phyloP scores from a whole-genome alignment of 1,140 invertebrate species.

The Euura saliciscinereae region DNA sequence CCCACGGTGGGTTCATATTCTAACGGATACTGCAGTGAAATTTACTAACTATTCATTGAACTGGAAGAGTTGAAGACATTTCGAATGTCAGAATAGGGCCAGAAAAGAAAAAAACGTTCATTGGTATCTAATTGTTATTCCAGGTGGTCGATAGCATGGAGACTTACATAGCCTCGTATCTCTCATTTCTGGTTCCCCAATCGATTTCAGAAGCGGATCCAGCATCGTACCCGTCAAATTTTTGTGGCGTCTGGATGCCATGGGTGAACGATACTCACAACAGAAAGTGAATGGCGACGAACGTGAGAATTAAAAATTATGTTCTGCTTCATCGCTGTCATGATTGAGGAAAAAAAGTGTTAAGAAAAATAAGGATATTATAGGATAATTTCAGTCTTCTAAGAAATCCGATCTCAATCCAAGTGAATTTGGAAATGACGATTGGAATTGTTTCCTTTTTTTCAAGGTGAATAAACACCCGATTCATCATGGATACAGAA shows the following conservation, averaged over 20 bases:
- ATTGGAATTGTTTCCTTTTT: too few species aligned
- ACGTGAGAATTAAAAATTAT: too few species aligned
- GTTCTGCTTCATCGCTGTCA: too few species aligned
- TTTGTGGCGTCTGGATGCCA: constrained; percentile 39
- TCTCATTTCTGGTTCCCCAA: constrained; percentile 31
- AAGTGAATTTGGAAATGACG: too few species aligned
- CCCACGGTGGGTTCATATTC: not conserved
- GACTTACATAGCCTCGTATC: constrained; percentile 28
- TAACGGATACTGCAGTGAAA: not conserved
- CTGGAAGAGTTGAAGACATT: not conserved
- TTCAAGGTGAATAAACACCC: too few species aligned
- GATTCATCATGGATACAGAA: too few species aligned
- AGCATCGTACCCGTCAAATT: constrained; percentile 34
- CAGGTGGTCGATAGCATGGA: constrained; percentile 26
- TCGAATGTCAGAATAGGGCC: not conserved
- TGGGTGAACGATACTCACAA: constrained; percentile 30
- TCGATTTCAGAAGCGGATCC: constrained; percentile 31
- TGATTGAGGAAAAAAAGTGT: too few species aligned
- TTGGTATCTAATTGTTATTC: not conserved
- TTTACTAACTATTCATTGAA: not conserved
- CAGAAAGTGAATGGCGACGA: too few species aligned
- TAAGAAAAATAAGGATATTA: too few species aligned
- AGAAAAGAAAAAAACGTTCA: not conserved
- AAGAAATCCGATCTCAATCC: too few species aligned
- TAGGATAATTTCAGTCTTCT: too few species aligned